Conservation (phyloP, 2,888 invertebrate species). For the Macrophya alboannulata region DNA sequence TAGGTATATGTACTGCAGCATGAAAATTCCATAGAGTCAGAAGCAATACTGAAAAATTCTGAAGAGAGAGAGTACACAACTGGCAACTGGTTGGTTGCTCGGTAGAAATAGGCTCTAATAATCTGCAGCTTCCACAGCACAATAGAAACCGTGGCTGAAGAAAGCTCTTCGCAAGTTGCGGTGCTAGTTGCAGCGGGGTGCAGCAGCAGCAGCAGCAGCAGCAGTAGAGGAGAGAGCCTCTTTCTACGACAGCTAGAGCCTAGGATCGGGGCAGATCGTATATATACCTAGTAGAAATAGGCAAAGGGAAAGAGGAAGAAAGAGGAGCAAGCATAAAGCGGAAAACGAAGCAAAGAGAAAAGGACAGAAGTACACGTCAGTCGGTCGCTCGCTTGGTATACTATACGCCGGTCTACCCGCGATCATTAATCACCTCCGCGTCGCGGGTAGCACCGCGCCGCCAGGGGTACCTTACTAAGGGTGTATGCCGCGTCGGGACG, state of each 20-base stretch:
- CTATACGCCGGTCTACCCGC: slow-evolving; percentile 57
- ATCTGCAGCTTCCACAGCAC: slow-evolving; percentile 57
- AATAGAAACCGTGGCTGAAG: slow-evolving; percentile 46
- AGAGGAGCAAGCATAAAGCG: slow-evolving; percentile 49
- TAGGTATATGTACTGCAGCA: background rate
- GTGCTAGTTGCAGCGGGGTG: slow-evolving; percentile 15
- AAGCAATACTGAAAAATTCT: background rate
- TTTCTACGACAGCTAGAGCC: background rate
- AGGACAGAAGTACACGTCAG: slow-evolving; percentile 57
- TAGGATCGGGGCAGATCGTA: slow-evolving; percentile 13
- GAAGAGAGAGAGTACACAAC: background rate
- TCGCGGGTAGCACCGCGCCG: slow-evolving; percentile 78
- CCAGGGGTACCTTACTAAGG: slow-evolving; percentile 78
- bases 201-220: background rate
- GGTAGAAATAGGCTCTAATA: slow-evolving; percentile 62
- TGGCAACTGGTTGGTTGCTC: slow-evolving; percentile 25
- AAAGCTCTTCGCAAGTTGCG: slow-evolving; percentile 67
- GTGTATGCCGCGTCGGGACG: slow-evolving; percentile 73
- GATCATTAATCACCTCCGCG: slow-evolving; percentile 79
- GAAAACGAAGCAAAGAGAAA: slow-evolving; percentile 58
- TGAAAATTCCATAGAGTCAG: slow-evolving; percentile 23
- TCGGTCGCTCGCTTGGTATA: slow-evolving; percentile 28
- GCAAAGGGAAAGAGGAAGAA: slow-evolving; percentile 58
- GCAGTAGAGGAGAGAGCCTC: background rate
- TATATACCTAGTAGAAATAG: slow-evolving; percentile 53